A percentile compares a stretch with the other conserved stretches of the same genome.
These are phyloP conservation scores for Anguilla pacifica DNA, from an alignment of 2,797 vertebrate genomes.

Conservation along the genomic window DNA sequence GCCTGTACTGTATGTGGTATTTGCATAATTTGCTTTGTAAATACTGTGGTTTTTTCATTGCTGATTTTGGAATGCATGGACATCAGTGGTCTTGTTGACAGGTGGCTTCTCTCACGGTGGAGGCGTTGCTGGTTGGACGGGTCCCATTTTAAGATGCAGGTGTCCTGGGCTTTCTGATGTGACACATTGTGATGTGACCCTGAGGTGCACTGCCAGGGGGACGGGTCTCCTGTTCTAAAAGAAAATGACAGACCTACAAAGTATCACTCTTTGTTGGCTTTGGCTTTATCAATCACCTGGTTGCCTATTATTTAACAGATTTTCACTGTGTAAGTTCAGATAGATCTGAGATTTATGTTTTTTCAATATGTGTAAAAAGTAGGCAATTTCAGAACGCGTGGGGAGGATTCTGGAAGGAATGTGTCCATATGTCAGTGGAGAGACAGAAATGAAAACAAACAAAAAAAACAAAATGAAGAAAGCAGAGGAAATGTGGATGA, in stretches of 20 bases:
- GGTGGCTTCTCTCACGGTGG: neutral
- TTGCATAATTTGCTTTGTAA: neutral
- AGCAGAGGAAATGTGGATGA: slow-evolving; percentile 28
- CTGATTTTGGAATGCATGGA: no score
- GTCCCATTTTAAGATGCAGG: neutral
- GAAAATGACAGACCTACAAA: neutral
- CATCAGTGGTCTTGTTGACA: no score
- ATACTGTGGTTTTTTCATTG: neutral
- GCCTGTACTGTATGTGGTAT: neutral
- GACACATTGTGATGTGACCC: neutral
- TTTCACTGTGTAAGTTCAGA: neutral
- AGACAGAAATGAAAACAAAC: no score
- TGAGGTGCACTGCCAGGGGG: neutral
- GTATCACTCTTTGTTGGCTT: neutral
- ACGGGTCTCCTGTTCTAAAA: no score
- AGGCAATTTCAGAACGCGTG: neutral
- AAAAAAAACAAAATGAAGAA: slow-evolving; percentile 3
- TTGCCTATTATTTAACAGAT: neutral
- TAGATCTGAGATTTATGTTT: neutral
- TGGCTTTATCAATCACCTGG: neutral
- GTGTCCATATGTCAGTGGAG: neutral
- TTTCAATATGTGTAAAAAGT: neutral
- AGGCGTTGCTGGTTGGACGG: neutral
- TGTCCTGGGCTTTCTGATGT: neutral
- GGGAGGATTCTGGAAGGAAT: neutral